Evolutionary conservation across 2,888 invertebrate genomes (phyloP), one percentile per base, ranked within the genome.

Genomic region (Brachyptera risi): DNA sequence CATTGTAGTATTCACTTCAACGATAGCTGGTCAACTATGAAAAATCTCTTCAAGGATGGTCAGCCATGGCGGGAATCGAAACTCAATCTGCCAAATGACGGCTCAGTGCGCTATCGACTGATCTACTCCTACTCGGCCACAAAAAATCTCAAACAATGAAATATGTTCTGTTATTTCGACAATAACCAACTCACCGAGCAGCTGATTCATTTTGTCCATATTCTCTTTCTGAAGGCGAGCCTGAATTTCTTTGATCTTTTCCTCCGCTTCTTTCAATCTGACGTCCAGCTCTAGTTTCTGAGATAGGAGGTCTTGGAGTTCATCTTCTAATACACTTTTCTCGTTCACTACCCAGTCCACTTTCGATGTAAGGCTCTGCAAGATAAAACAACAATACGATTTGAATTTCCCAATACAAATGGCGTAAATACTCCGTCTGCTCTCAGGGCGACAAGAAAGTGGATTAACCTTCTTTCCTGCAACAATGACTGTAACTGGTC

Each of bases 261-360:
- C 74, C 68, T 77, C 79, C 31, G 83, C 71, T 49, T 81, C 78
- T 40, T 74, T 76, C 65, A 85, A 73, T 72, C 82, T 81, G 15
- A 78, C 78, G 69, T 86, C 84, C 50, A 87, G 73, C 63, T 84
- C 81, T 65, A 83, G 80, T 73, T 88, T 87, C 71, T 88, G 85
- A 70, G 83, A 80, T 64, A 84, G 75, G 65, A 86, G 74, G 69
- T 84, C 85, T 76, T 87, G 83, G 59, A 85, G 73, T 71, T 85
- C 82, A 69, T 78, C 79, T 78, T 85, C 85, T 19, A 85, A 77
- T 60, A 77, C 80, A 71, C 84, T 77, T 75, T 84, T 82, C 72
- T 86, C 84, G 62, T 78, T 79, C 60, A 82, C 80, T 44, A 83
- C 78, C 71, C 84, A 83, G 66, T 80, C 82, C 65, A 87, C 77